Conservation (phyloP, 2,797 vertebrate species). For the Phataginus tetradactyla region DNA sequence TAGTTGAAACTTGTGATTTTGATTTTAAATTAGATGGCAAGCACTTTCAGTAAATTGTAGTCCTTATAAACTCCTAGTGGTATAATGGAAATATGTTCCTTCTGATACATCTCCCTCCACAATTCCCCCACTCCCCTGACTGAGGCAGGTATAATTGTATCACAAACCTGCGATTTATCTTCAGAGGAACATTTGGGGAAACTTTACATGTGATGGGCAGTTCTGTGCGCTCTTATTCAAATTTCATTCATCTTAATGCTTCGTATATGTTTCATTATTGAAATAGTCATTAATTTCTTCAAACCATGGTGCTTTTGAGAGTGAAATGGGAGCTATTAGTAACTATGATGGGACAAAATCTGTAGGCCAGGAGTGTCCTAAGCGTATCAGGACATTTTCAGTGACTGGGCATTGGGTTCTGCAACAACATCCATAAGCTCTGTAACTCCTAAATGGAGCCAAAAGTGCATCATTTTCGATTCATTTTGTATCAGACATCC, state of each 20-base stretch:
- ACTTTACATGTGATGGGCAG: not conserved
- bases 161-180: not conserved
- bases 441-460: not conserved
- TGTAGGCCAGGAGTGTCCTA: not conserved
- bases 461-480: not conserved
- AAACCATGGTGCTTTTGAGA: not conserved
- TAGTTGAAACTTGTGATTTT: not conserved
- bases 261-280: not conserved
- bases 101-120: not conserved
- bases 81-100: not conserved
- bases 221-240: not conserved
- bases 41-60: not conserved
- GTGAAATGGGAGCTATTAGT: not conserved
- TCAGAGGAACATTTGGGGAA: not conserved
- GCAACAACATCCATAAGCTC: not conserved
- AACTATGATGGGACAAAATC: not conserved
- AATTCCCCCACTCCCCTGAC: fast-evolving
- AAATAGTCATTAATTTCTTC: not conserved
- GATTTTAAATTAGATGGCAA: not conserved
- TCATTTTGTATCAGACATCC: not conserved
- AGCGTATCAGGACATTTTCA: not conserved
- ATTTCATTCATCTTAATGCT: not conserved
- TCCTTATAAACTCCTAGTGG: not conserved
- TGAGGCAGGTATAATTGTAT: not conserved
- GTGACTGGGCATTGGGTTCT: not conserved